Evolutionary conservation across 2,113 vertebrate species (phyloP).

Genomic region (Trogon surrucura): DNA sequence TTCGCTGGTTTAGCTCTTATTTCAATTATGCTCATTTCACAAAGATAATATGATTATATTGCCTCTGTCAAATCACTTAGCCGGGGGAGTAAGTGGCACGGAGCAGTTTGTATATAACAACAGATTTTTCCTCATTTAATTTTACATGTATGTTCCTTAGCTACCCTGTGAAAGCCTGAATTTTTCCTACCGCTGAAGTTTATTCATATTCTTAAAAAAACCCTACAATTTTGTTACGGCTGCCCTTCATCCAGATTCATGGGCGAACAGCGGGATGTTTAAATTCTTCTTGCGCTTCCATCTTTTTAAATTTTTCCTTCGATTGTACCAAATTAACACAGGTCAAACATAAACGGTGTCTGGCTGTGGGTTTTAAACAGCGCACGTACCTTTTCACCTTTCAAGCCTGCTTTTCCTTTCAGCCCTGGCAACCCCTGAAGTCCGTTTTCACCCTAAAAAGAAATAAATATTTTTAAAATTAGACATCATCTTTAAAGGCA

Average conservation of each 20-base stretch:
- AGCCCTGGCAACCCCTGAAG: slow-evolving; percentile 68
- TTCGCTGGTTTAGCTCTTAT: background rate
- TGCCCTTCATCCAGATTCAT: background rate
- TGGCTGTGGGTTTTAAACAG: background rate
- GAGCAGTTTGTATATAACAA: background rate
- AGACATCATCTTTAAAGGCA: background rate
- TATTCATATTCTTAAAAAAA: background rate
- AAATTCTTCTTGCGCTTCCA: background rate
- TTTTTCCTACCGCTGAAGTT: background rate
- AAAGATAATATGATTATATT: background rate
- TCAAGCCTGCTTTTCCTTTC: slow-evolving; percentile 75
- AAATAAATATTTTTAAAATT: background rate
- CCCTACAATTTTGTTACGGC: background rate
- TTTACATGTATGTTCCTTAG: background rate
- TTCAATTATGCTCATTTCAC: background rate
- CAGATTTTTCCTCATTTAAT: background rate
- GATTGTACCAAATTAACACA: background rate
- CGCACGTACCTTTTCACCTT: slow-evolving; percentile 82
- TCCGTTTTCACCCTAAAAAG: slow-evolving; percentile 73
- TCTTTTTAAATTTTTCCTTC: background rate
- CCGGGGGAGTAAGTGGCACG: background rate
- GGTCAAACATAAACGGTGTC: background rate
- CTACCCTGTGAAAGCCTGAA: background rate
- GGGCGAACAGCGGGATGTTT: background rate
- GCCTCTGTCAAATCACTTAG: background rate